A percentile compares a stretch with the other conserved stretches of the same genome.
Evolutionary conservation across 2,113 vertebrate species (phyloP).

Genomic region (Origma solitaria): DNA sequence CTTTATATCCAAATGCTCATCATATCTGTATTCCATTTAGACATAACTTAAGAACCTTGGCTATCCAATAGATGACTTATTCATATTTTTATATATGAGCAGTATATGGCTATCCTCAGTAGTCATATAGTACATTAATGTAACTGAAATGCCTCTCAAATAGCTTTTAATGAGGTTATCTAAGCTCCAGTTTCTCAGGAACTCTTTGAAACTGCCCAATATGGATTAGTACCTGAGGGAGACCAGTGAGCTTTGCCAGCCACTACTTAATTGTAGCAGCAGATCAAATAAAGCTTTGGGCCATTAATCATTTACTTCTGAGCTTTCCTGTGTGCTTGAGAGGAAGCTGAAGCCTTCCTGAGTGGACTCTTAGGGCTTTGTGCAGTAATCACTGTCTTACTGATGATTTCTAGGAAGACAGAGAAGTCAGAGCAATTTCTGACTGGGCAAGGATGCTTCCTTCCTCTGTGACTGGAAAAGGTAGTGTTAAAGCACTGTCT

Average conservation of each 20-base stretch:
- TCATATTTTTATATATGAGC: neutral
- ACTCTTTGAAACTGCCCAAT: neutral
- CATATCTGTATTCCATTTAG: neutral
- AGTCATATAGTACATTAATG: neutral
- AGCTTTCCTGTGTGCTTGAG: neutral
- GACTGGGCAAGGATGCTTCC: neutral
- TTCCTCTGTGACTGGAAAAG: neutral
- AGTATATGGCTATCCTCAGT: neutral
- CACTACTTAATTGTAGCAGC: neutral
- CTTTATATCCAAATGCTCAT: neutral
- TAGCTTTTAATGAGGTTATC: constrained; percentile 12
- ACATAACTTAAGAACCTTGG: neutral
- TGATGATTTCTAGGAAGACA: neutral
- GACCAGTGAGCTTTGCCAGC: neutral
- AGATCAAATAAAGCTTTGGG: constrained; percentile 13
- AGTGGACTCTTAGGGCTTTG: neutral
- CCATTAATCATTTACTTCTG: constrained; percentile 36
- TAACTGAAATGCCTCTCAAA: neutral
- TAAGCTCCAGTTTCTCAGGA: neutral
- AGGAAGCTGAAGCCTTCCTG: constrained; percentile 6
- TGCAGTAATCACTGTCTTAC: neutral
- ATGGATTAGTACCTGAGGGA: constrained; percentile 8
- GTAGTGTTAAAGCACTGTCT: neutral
- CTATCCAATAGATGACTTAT: neutral
- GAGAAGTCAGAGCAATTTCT: neutral